These are phyloP conservation scores for Taxidea taxus DNA, from an alignment of 2,113 vertebrate genomes.

Conservation along the genomic window DNA sequence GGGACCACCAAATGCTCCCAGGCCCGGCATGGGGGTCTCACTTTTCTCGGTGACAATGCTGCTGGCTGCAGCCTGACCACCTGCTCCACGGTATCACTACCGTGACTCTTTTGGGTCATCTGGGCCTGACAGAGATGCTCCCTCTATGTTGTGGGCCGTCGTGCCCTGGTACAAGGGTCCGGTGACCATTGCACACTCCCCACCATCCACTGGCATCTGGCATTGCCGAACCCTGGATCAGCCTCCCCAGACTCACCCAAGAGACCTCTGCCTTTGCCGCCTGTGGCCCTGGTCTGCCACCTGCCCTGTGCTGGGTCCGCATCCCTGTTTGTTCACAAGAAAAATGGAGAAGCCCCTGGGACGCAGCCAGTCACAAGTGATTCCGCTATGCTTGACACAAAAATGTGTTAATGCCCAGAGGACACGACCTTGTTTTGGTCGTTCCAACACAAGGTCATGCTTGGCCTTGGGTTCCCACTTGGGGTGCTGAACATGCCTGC, in stretches of 20 bases:
- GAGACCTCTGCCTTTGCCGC: too few relatives aligned
- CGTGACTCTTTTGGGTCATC: too few relatives aligned
- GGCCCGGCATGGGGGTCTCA: fast-evolving
- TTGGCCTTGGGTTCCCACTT: not conserved
- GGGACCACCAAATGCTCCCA: fast-evolving
- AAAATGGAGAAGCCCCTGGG: too few relatives aligned
- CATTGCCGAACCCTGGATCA: fast-evolving
- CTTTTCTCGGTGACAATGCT: fast-evolving
- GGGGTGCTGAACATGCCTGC: not conserved
- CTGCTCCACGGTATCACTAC: fast-evolving
- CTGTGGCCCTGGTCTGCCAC: not conserved
- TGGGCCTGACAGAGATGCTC: fast-evolving
- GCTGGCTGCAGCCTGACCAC: not conserved
- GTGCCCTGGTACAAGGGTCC: fast-evolving
- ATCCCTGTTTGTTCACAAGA: too few relatives aligned
- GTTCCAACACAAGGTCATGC: fast-evolving
- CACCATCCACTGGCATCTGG: not conserved
- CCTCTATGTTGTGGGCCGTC: not conserved
- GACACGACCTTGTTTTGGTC: fast-evolving
- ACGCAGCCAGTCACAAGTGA: fast-evolving
- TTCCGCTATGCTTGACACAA: too few relatives aligned
- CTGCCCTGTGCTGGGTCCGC: too few relatives aligned
- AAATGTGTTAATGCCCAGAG: fast-evolving
- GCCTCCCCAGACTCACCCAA: not conserved
- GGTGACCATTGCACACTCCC: fast-evolving